phyloP scores from a whole-genome alignment of 1,140 invertebrate species.

The Caenorhabditis inopinata region DNA sequence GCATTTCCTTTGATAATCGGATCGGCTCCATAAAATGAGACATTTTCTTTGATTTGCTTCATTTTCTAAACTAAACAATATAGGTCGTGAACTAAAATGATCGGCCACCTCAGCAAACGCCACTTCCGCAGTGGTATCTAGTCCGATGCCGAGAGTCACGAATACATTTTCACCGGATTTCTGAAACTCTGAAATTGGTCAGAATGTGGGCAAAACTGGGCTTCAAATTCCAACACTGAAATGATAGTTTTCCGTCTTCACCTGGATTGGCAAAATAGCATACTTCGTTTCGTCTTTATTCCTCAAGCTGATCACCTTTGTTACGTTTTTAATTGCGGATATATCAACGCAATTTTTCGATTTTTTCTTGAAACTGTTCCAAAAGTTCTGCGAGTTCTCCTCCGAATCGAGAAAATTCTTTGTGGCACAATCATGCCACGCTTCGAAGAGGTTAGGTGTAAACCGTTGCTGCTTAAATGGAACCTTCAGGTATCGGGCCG shows the following conservation, averaged over 20 bases:
- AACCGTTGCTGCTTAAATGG: no score
- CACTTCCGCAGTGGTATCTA: slow-evolving; percentile 18
- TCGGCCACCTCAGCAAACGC: not conserved
- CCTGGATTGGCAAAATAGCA: not conserved
- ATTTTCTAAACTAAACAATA: slow-evolving; percentile 6
- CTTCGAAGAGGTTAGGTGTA: no score
- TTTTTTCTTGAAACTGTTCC: not conserved
- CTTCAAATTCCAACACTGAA: no score
- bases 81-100: not conserved
- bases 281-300: not conserved
- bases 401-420: no score
- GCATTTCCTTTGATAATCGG: slow-evolving; percentile 6
- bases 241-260: no score
- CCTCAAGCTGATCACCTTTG: not conserved
- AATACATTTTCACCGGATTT: slow-evolving; percentile 1
- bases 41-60: not conserved
- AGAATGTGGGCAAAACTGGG: not conserved
- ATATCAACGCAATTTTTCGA: not conserved
- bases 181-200: not conserved
- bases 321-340: not conserved
- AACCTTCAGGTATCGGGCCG: no score
- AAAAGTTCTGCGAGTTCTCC: not conserved
- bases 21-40: slow-evolving; percentile 21
- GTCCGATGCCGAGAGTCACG: slow-evolving; percentile 28
- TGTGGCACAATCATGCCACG: no score